Conservation (phyloP, 2,797 vertebrate genomes). For the Jordanella pulchra region DNA sequence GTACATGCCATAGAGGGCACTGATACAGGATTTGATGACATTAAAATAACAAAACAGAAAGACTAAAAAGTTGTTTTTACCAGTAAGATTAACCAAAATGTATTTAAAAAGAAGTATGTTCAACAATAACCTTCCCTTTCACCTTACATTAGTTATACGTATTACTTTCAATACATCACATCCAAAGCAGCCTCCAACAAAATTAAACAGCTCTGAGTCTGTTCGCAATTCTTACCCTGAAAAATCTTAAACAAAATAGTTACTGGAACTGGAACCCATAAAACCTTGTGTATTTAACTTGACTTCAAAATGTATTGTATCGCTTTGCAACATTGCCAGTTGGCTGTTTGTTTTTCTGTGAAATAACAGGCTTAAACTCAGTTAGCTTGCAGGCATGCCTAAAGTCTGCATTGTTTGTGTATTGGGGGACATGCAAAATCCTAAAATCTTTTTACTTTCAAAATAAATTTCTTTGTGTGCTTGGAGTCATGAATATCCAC, state of each 20-base stretch:
- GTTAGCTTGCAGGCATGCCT: neutral
- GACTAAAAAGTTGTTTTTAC: neutral
- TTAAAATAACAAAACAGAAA: neutral
- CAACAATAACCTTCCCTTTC: neutral
- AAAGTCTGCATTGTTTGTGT: no score
- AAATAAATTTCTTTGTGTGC: no score
- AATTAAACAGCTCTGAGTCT: no score
- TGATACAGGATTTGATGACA: neutral
- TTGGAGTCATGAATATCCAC: no score
- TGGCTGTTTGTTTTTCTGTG: neutral
- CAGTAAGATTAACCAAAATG: neutral
- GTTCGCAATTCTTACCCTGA: no score
- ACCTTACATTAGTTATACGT: neutral
- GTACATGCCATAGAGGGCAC: constrained; percentile 33
- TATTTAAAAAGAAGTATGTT: neutral
- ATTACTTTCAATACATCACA: neutral
- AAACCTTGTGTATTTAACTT: neutral
- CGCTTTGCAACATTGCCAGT: neutral
- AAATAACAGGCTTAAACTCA: neutral
- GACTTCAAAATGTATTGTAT: neutral
- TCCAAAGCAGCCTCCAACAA: neutral
- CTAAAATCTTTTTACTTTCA: no score
- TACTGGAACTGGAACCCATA: no score
- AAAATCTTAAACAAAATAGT: no score
- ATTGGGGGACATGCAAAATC: no score